phyloP scores from a whole-genome alignment of 1,140 invertebrate species.

The Aphelenchoides besseyi region DNA sequence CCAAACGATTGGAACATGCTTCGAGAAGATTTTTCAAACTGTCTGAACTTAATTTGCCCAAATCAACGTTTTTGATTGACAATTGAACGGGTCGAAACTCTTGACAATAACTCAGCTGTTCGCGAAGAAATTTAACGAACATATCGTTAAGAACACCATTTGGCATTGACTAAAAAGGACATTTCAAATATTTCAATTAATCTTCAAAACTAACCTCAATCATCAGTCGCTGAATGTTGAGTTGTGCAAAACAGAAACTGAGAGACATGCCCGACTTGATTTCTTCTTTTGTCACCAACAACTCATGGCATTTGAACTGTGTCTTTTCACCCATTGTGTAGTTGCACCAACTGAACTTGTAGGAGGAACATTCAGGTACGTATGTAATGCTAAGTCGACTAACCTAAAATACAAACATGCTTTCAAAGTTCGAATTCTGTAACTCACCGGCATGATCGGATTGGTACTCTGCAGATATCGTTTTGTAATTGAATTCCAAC shows the following conservation, averaged over 20 bases:
- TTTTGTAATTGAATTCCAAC: neutral
- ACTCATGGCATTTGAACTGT: neutral
- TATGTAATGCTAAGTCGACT: conserved; percentile 12
- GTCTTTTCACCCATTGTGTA: neutral
- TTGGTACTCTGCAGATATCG: neutral
- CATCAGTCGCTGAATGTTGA: conserved; percentile 2
- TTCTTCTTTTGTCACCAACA: conserved; percentile 1
- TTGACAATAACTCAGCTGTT: neutral
- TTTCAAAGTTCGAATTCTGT: neutral
- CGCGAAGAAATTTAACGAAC: conserved; percentile 7
- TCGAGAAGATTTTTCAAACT: conserved; percentile 1
- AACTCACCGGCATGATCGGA: neutral
- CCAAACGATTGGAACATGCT: neutral
- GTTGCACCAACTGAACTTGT: conserved; percentile 19
- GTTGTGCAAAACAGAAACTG: conserved; percentile 12
- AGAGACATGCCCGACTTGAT: neutral
- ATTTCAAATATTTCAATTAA: too few species aligned
- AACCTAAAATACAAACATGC: conserved; percentile 11
- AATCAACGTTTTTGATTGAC: conserved; percentile 11
- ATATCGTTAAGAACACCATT: conserved; percentile 8
- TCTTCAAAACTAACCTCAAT: conserved; percentile 10
- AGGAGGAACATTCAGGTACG: neutral
- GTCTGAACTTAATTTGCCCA: conserved; percentile 12
- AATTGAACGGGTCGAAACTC: neutral
- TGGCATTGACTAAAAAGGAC: conserved; percentile 9